phyloP scores from a whole-genome alignment of 2,888 invertebrate species.

The Caenorhabditis wallacei region DNA sequence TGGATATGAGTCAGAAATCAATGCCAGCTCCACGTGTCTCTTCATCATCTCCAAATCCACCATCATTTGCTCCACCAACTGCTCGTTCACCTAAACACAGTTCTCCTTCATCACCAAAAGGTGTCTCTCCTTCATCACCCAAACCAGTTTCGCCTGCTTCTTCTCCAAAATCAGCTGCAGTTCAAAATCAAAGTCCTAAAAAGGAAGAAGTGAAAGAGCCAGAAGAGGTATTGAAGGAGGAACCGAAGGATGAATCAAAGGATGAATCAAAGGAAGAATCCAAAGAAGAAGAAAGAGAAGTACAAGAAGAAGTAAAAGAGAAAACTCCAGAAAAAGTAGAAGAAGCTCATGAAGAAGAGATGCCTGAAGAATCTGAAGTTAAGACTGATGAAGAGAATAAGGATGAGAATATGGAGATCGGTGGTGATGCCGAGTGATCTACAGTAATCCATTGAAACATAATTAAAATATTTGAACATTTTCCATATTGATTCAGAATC shows the following conservation, averaged over 20 bases:
- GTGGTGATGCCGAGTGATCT: not conserved
- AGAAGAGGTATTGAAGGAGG: constrained; percentile 15
- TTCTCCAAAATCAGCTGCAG: constrained; percentile 10
- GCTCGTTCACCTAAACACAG: constrained; percentile 15
- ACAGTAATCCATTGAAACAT: not conserved
- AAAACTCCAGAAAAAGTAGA: not conserved
- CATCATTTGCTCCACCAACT: constrained; percentile 27
- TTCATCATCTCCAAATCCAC: constrained; percentile 20
- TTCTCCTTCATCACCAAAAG: constrained; percentile 4
- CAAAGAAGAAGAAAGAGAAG: constrained; percentile 5
- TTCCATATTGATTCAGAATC: constrained; percentile 13
- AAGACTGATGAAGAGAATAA: constrained; percentile 8
- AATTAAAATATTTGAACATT: not conserved
- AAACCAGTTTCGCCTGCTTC: constrained; percentile 12
- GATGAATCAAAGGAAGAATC: not conserved
- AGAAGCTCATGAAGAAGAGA: constrained; percentile 7
- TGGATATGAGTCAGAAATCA: constrained; percentile 56
- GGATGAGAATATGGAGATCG: constrained; percentile 1
- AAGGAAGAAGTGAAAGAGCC: not conserved
- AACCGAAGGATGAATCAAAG: not conserved
- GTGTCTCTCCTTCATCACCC: constrained; percentile 4
- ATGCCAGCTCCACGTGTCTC: constrained; percentile 50
- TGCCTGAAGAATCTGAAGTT: constrained; percentile 26
- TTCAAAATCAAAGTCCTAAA: constrained; percentile 1
- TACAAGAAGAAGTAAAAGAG: not conserved